A percentile compares a stretch with the other conserved stretches of the same genome.
phyloP scores from a whole-genome alignment of 2,113 vertebrate genomes.

The Burhinus oedicnemus region DNA sequence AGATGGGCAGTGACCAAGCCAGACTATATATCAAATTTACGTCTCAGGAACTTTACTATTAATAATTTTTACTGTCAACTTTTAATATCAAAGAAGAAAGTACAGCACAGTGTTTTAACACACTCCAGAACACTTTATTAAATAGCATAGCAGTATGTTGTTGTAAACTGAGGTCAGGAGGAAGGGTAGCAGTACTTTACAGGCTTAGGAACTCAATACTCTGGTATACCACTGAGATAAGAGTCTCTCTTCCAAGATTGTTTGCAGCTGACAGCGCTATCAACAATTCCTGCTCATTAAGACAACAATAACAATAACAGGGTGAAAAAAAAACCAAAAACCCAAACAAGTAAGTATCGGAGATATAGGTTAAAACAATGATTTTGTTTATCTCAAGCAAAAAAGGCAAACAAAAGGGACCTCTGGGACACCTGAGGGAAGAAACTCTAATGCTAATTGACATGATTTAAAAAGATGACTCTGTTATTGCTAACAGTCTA shows the following conservation, averaged over 20 bases:
- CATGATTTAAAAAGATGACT: constrained; percentile 75
- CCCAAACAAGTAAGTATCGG: not conserved
- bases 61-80: constrained; percentile 35
- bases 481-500: constrained; percentile 66
- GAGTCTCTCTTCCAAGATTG: not conserved
- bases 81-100: constrained; percentile 51
- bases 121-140: constrained; percentile 5
- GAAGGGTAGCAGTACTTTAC: not conserved
- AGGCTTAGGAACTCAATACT: not conserved
- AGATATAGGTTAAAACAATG: constrained; percentile 52
- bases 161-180: not conserved
- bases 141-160: not conserved
- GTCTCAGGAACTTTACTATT: constrained; percentile 28
- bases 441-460: constrained; percentile 75
- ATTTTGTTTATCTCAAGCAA: constrained; percentile 72
- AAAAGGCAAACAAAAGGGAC: constrained; percentile 65
- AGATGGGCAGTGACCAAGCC: constrained; percentile 8
- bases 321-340: not conserved
- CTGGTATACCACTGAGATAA: not conserved
- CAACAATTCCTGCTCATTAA: constrained; percentile 26
- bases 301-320: not conserved
- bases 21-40: constrained; percentile 34
- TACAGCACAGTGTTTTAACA: constrained; percentile 5
- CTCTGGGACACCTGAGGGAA: constrained; percentile 64
- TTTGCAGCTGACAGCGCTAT: not conserved